phyloP scores from a whole-genome alignment of 2,797 vertebrate genomes.

The Coluber constrictor region DNA sequence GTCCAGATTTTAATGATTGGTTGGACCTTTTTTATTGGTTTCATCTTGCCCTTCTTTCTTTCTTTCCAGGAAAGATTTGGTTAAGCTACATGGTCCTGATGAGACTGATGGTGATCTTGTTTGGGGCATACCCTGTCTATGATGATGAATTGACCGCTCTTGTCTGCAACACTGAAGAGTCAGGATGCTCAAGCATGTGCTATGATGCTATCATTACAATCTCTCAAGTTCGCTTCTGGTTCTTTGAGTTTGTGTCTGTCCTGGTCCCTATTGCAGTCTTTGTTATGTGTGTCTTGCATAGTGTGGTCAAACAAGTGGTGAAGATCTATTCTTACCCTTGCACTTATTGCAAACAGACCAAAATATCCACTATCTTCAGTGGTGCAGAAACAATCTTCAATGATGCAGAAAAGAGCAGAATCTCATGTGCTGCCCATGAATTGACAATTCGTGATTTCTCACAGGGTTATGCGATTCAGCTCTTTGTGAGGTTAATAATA shows the following conservation, averaged over 20 bases:
- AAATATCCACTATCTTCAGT: conserved; percentile 20
- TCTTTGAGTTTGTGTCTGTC: conserved; percentile 79
- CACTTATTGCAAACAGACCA: neutral
- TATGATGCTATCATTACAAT: conserved; percentile 88
- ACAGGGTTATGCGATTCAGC: conserved; percentile 78
- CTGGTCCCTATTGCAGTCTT: conserved; percentile 82
- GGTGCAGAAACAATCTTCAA: conserved; percentile 41
- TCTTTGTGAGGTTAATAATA: conserved; percentile 77
- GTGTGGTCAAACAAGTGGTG: conserved; percentile 56
- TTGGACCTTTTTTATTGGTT: conserved; percentile 9
- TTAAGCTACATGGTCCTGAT: conserved; percentile 80
- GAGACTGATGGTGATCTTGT: conserved; percentile 78
- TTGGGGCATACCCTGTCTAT: conserved; percentile 89
- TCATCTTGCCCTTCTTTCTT: conserved; percentile 24
- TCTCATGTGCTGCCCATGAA: conserved; percentile 15
- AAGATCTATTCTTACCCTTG: conserved; percentile 1
- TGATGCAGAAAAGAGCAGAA: conserved; percentile 17
- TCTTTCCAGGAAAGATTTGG: conserved; percentile 88
- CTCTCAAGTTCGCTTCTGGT: conserved; percentile 91
- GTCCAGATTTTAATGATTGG: neutral
- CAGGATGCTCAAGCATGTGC: conserved; percentile 90
- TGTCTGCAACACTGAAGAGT: conserved; percentile 92
- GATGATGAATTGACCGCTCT: conserved; percentile 92
- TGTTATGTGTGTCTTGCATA: conserved; percentile 80
- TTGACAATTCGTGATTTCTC: conserved; percentile 71